Evolutionary conservation across 1,140 invertebrate genomes (phyloP), one percentile per base, ranked within the genome.

Genomic region (Pogonomyrmex barbatus): DNA sequence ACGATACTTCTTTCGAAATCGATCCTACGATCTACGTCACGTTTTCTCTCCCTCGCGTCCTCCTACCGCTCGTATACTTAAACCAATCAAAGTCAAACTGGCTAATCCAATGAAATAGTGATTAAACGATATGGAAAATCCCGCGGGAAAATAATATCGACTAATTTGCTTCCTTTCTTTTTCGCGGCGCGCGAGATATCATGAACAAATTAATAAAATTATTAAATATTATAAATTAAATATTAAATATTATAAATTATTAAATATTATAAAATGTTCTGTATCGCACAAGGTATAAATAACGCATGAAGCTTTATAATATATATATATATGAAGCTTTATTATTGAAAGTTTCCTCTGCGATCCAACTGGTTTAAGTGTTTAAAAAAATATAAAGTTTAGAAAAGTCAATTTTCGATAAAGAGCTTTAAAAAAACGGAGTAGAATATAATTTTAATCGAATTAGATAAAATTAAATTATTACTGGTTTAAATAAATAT

Each of bases 1-100:
- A 85, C 79, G 42, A 17, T 42, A 45, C 1, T 67, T 63, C 77
- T 58, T 73, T 83, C 42, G 45, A 52, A 89, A 75, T 81, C 33
- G 42, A 58, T 58, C n/a, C 58, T 62, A 56, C 63, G 78, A 68
- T 87, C 71, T 14, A 24, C 50, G 52, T 79, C 91, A 87, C 65
- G 88, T 73, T 56, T 88, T 75, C 60, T 86, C 85, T 67, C 79
- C 86, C 47, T 88, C 84, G 12, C 81, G 6, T 88, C 70, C 54
- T 39, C 39, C 58, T 77, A 90, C 62, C 65, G 87, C 65, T 87
- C 17, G 70, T 76, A 71, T 33, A 50, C 45, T 83, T 75, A 71
- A n/a, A 33, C 36, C 56, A 62, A 33, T 62, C 68, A 60, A 75
- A 83, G 54, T 36, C 42, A 47, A 73, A 47, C 52, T 58, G 67